Base-by-base conservation (phyloP, 2,888 invertebrate genomes). In the Andrena chrysosceles region DNA sequence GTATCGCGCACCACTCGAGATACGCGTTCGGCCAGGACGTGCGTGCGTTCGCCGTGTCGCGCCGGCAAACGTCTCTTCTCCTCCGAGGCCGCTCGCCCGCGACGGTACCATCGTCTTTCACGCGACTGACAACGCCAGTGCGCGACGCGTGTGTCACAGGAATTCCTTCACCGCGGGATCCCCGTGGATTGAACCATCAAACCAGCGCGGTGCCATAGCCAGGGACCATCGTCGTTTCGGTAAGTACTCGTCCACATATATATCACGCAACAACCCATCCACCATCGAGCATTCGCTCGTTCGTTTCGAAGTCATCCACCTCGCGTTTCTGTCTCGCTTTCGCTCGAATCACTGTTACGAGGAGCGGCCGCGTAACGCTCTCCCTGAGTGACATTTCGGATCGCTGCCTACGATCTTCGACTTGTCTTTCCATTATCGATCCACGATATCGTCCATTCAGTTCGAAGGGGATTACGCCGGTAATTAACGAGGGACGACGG, bases 1-100 rank as follows among this genome's bases (percentile, higher is more conserved):
- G 88, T 89, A 84, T 88, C 87, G 83, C 69, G 85, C 76, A 83
- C 77, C 83, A 83, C 78, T 83, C 85, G 77, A 82, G 69, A 77
- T 72, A 69, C 87, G 84, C 49, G 81, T 67, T 71, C 66, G 54
- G 60, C 72, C 70, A 77, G 80, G 77, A 77, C 56, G 56, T 56
- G 56, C 56, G 87, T 80, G 83, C 60, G 68, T 69, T 23, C 60
- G 60, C 35, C 64, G 23, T 56, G 56, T 23, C 73, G 54, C 42
- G 52, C 75, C 79, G 71, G 74, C 54, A 63, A 26, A 64, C 35
- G 64, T 48, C 13, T 42, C 35, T 60, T 35, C 16, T 33, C 31
- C 49, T 8, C 54, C 63, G 33, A 5, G 64, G 48, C 31, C 8
- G 33, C 6, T 59, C n/a, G 66, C 16, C 73, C 74, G 79, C 35